Base-by-base conservation (phyloP, 2,113 vertebrate genomes). In the Meriones unguiculatus region DNA sequence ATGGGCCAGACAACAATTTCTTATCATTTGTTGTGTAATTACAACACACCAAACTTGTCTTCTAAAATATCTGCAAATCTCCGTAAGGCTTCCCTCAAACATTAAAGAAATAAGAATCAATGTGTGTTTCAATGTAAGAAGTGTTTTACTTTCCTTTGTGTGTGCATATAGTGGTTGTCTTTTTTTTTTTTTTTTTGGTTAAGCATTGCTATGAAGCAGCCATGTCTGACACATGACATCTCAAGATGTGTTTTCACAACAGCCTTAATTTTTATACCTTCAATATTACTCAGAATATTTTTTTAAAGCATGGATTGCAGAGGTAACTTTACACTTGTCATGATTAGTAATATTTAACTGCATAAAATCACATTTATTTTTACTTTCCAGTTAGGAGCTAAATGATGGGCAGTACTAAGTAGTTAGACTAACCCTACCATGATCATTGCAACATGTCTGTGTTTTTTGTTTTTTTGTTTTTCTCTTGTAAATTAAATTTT, bases 311-410 rank as follows among this genome's bases (percentile, higher is more conserved):
- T 22, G 15, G 28, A 88, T 69, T 89, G 50, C 28, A 69, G 52
- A 84, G 86, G 90, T 69, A 97, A 86, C 92, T 98, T 97, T 97
- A 64, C 1, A 75, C 64, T 97, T 98, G 73, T 89, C 89, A 95
- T 97, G 35, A 59, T 95, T 96, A 97, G 96, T 97, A 97, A 97
- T 69, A 75, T 62, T 98, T 98, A 90, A 95, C 72, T 50, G 88
- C 94, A 30, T 95, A 69, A 20, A 89, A 94, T 81, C 32, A 72
- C 69, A 87, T 96, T 97, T 97, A 76, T 93, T 97, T 96, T 94
- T 18, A 82, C 54, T 84, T 97, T 97, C 91, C 97, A 95, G 87
- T 64, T 89, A 97, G 38, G 5, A 94, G 90, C 96, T 50, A 95
- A 93, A 92, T 52, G 73, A 46, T 57, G n/a, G 90, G 38, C 89